Evolutionary conservation across 1,140 invertebrate genomes (phyloP), one percentile per base, ranked within the genome.

Genomic region (Bombus breviceps): DNA sequence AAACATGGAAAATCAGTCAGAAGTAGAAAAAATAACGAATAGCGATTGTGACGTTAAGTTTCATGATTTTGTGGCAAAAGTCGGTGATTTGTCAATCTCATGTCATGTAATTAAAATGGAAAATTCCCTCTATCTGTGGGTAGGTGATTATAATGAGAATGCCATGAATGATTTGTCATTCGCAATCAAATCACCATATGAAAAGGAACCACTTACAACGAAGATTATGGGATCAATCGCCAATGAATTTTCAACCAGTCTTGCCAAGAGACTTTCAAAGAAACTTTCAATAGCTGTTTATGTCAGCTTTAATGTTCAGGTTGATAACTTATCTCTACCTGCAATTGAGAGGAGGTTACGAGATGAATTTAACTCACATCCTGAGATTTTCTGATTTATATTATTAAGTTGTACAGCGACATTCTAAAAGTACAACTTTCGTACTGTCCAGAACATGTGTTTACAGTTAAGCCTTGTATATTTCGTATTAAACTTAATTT

Each of bases 51-150:
- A 82, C 57, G 94, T 95, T 18, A 87, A 91, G 75, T 94, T 94
- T 83, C 92, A 95, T 34, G 82, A 94, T 32, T 94, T 95, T 85
- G 28, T 53, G 0, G 75, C 83, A 3, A n/a, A 91, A 87, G 72
- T 94, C 80, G 92, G 92, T 10, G 92, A 95, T 81, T 68, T 92
- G 84, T 93, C 80, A 73, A 74, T 95, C 32, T 80, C 81, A 8
- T 94, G 93, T 88, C 93, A 94, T 75, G 90, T 94, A 62, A 93
- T 94, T 47, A 94, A 93, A 79, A 94, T 95, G 94, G 88, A 93
- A 78, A 89, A 94, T 68, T 94, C 92, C 86, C 80, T 95, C 0
- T 95, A 94, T 86, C 22, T 95, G 10, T 95, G 94, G 93, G 74
- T 95, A 43, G 94, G 94, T 57, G 86, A 94, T 81, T 59, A 39